Percentiles rank a stretch among this genome's conserved stretches.
These are phyloP conservation scores for Hydrochoerus hydrochaeris DNA, from an alignment of 2,113 vertebrate species.

Conservation along the genomic window DNA sequence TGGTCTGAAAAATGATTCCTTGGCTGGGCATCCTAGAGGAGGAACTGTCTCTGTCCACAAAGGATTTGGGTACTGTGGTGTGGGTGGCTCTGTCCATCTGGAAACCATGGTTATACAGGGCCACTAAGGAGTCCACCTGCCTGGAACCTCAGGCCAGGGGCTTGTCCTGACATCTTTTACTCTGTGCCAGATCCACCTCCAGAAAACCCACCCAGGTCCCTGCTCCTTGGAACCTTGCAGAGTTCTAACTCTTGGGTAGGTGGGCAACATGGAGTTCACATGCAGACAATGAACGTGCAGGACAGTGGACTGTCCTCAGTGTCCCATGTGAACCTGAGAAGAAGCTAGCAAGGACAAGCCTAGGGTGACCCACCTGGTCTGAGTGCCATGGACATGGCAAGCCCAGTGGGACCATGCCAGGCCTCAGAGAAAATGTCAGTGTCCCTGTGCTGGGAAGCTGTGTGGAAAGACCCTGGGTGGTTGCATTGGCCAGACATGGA, in stretches of 20 bases:
- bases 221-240: neutral
- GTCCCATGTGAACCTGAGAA: neutral
- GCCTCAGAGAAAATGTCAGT: neutral
- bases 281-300: neutral
- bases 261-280: neutral
- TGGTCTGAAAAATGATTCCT: neutral
- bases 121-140: neutral
- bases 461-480: neutral
- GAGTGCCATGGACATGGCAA: neutral
- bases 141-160: neutral
- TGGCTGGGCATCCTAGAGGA: neutral
- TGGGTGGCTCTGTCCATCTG: neutral
- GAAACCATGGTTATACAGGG: neutral
- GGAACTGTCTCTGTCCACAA: neutral
- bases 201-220: neutral
- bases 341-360: neutral
- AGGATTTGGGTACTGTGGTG: neutral
- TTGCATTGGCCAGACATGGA: neutral
- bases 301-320: too few relatives aligned
- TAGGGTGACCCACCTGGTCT: neutral
- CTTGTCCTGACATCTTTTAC: neutral
- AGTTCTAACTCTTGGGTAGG: neutral
- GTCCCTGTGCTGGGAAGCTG: neutral
- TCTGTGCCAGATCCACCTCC: neutral
- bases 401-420: neutral